Conservation (phyloP, 2,888 invertebrate genomes). For the Drosophila robusta region DNA sequence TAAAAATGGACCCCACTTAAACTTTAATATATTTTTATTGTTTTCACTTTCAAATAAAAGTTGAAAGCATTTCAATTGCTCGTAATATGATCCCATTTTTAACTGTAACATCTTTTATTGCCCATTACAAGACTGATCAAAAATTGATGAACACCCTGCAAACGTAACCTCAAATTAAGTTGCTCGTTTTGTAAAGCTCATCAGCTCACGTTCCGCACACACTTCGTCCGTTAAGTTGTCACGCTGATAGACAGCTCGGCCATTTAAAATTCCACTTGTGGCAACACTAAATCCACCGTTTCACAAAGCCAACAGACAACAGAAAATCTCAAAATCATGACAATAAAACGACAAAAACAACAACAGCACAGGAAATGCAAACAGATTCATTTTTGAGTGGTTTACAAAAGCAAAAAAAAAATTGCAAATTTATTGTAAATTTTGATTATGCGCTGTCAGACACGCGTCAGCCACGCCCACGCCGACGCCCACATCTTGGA, state of each 20-base stretch:
- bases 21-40: not conserved
- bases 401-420: constrained; percentile 38
- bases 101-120: not conserved
- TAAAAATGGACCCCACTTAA: not conserved
- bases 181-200: constrained; percentile 2
- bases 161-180: constrained; percentile 11
- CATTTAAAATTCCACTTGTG: constrained; percentile 56
- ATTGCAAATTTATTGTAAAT: constrained; percentile 65
- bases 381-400: constrained; percentile 61
- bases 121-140: not conserved
- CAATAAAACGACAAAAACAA: constrained; percentile 35
- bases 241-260: constrained; percentile 37
- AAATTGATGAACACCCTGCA: not conserved
- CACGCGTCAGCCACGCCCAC: constrained; percentile 40
- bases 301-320: constrained; percentile 8
- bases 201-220: constrained; percentile 26
- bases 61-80: not conserved
- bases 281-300: constrained; percentile 24
- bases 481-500: not conserved
- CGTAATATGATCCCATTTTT: not conserved
- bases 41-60: not conserved
- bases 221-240: constrained; percentile 41
- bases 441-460: constrained; percentile 77
- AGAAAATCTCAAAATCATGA: constrained; percentile 59
- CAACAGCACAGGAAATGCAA: constrained; percentile 17